Conservation (phyloP, 2,888 invertebrate species). For the Morpho helenor region DNA sequence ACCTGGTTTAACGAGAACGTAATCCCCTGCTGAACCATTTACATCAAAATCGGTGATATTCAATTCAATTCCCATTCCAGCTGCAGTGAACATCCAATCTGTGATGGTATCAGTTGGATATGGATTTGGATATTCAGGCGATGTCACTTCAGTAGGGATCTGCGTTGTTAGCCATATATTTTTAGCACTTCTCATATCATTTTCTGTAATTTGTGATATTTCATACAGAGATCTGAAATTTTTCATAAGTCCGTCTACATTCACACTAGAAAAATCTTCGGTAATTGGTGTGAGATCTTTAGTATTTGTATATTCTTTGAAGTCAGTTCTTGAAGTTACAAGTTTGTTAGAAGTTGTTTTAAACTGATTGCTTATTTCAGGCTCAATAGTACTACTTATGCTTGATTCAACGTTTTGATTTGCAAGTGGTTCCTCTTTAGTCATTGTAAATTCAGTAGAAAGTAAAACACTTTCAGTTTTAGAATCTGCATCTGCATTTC, state of each 20-base stretch:
- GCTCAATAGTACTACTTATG: not conserved
- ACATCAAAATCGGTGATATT: conserved; percentile 59
- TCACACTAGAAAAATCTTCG: conserved; percentile 36
- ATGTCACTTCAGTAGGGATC: conserved; percentile 43
- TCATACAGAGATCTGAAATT: conserved; percentile 35
- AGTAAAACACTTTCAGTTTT: not conserved
- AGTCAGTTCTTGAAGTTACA: too few species aligned
- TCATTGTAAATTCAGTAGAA: not conserved
- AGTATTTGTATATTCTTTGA: not conserved
- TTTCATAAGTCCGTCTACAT: conserved; percentile 39
- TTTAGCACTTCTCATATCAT: conserved; percentile 12
- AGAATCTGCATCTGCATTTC: conserved; percentile 12
- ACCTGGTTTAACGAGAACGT: conserved; percentile 66
- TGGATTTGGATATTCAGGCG: conserved; percentile 48
- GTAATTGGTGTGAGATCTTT: conserved; percentile 10
- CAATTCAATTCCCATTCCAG: conserved; percentile 63
- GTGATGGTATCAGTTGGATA: conserved; percentile 51
- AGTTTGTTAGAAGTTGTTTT: too few species aligned
- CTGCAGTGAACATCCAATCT: conserved; percentile 61
- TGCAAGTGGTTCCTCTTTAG: not conserved
- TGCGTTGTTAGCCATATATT: conserved; percentile 37
- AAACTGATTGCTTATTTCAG: too few species aligned
- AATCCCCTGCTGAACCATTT: conserved; percentile 55
- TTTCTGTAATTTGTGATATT: conserved; percentile 4
- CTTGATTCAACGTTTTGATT: not conserved